phyloP scores from a whole-genome alignment of 2,888 invertebrate genomes.

The Torymus texanus region DNA sequence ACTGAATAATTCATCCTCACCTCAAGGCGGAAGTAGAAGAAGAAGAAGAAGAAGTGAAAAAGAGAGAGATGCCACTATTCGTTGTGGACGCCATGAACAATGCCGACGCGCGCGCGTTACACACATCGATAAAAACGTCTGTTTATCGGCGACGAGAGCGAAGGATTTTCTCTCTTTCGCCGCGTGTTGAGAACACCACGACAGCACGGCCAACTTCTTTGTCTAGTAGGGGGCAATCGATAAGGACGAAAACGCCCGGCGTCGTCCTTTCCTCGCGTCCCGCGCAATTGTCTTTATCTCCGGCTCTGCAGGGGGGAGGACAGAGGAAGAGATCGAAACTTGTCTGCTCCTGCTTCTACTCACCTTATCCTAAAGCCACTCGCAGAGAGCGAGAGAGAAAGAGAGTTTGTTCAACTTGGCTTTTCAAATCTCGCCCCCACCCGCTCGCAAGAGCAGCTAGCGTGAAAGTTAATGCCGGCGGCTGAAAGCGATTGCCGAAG shows the following conservation, averaged over 20 bases:
- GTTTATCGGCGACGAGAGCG: too few species aligned
- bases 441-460: neutral
- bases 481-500: conserved; percentile 42
- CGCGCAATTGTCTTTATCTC: conserved; percentile 24
- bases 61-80: neutral
- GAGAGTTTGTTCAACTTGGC: conserved; percentile 66
- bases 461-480: conserved; percentile 35
- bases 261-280: too few species aligned
- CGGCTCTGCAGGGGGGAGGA: conserved; percentile 5
- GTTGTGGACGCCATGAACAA: too few species aligned
- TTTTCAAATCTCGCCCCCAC: conserved; percentile 67
- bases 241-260: too few species aligned
- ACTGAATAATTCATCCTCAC: conserved; percentile 44
- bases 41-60: neutral
- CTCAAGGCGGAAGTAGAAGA: neutral
- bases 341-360: conserved; percentile 70
- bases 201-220: too few species aligned
- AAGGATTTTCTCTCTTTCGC: too few species aligned
- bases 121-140: too few species aligned
- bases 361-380: conserved; percentile 71
- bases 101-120: too few species aligned
- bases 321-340: conserved; percentile 71
- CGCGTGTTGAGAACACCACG: too few species aligned
- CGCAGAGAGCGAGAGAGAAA: conserved; percentile 48
- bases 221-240: too few species aligned